Percentiles rank a stretch among this genome's conserved stretches.
phyloP scores from a whole-genome alignment of 2,797 vertebrate genomes.

The Micropoecilia bifurca region DNA sequence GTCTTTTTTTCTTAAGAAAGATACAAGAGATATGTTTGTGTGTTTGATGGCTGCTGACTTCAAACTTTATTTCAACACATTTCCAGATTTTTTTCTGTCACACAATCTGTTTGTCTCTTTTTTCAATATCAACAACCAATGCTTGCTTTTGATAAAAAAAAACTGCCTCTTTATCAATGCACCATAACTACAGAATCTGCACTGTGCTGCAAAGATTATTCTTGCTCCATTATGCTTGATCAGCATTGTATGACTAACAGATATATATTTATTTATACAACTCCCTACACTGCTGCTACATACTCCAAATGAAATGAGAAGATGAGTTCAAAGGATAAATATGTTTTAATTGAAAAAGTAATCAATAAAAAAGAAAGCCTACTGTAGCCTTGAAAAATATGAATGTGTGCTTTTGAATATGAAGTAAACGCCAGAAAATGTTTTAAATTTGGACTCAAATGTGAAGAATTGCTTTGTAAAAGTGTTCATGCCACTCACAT shows the following conservation, averaged over 20 bases:
- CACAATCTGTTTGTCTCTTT: neutral
- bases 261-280: constrained; percentile 1
- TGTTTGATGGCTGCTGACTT: neutral
- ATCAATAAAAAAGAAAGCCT: constrained; percentile 5
- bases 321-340: neutral
- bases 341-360: neutral
- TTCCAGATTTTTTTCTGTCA: neutral
- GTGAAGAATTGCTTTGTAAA: neutral
- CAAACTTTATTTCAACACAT: neutral
- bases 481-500: no score
- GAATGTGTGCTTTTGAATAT: neutral
- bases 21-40: no score
- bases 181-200: neutral
- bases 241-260: neutral
- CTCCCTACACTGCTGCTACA: neutral
- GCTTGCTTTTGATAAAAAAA: neutral
- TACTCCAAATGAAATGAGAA: neutral
- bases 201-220: neutral
- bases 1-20: neutral
- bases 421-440: neutral
- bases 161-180: neutral
- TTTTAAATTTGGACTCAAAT: neutral
- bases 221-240: neutral
- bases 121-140: neutral
- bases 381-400: neutral